Evolutionary conservation across 2,797 vertebrate genomes (phyloP).

Genomic region (Ibycter americanus): DNA sequence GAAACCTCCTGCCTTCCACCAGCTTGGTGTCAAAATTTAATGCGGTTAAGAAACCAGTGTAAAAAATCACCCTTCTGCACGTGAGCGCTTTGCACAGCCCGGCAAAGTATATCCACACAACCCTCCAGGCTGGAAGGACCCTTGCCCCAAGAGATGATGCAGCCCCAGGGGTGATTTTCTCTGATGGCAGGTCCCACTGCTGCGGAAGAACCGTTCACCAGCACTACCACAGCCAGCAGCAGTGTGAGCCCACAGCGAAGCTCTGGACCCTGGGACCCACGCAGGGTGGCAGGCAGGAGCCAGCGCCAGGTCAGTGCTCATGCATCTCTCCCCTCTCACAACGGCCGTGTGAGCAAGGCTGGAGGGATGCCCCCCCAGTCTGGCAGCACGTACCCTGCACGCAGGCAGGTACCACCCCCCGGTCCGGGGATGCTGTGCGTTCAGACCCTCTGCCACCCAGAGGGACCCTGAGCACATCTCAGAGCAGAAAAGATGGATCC

Average conservation of each 20-base stretch:
- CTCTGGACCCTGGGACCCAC: not conserved
- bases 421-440: fast-evolving
- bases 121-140: fast-evolving
- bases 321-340: fast-evolving
- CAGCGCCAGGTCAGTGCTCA: not conserved
- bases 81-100: not conserved
- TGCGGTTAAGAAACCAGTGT: fast-evolving
- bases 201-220: fast-evolving
- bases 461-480: not conserved
- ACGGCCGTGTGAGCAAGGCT: not conserved
- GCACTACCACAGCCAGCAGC: not conserved
- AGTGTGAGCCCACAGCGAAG: fast-evolving
- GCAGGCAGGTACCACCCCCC: fast-evolving
- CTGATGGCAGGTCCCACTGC: not conserved
- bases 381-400: fast-evolving
- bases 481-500: not conserved
- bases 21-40: fast-evolving
- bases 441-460: not conserved
- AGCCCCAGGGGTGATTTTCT: not conserved
- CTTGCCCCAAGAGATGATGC: not conserved
- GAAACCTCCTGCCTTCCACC: not conserved
- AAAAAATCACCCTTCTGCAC: not conserved
- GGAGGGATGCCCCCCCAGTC: not conserved
- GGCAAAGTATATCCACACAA: fast-evolving
- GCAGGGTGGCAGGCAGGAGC: not conserved